phyloP scores from a whole-genome alignment of 2,797 vertebrate genomes.

The Cheirogaleus major region DNA sequence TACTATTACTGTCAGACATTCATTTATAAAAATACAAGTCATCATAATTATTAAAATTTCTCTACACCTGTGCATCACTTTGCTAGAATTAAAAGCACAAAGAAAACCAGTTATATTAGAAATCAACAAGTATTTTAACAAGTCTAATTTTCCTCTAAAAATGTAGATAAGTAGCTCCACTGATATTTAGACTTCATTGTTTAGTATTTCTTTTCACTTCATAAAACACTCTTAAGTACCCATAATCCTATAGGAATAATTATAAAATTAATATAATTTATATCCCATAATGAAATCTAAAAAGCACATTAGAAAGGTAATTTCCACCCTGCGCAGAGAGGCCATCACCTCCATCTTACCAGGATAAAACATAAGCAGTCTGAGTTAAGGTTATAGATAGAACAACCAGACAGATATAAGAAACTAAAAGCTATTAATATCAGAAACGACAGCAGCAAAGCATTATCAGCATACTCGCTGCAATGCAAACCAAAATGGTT shows the following conservation, averaged over 20 bases:
- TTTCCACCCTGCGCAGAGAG: conserved; percentile 43
- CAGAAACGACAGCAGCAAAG: conserved; percentile 19
- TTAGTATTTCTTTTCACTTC: conserved; percentile 51
- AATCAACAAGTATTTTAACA: conserved; percentile 18
- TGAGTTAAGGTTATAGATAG: conserved; percentile 53
- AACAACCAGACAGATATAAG: conserved; percentile 40
- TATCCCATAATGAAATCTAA: conserved; percentile 66
- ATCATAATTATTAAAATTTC: conserved; percentile 27
- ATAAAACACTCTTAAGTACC: conserved; percentile 45
- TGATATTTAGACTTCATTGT: neutral
- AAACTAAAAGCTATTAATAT: conserved; percentile 44
- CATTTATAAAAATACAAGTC: conserved; percentile 31
- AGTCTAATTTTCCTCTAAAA: conserved; percentile 45
- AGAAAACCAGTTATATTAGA: neutral
- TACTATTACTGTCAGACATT: neutral
- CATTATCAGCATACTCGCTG: neutral
- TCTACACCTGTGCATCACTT: neutral
- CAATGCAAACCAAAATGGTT: conserved; percentile 14
- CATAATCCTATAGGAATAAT: conserved; percentile 42
- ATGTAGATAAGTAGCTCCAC: neutral
- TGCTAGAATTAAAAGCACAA: conserved; percentile 33
- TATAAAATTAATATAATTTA: conserved; percentile 55
- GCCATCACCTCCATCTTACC: conserved; percentile 41
- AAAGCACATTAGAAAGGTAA: conserved; percentile 48
- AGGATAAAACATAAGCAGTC: conserved; percentile 27